Percentiles rank a stretch among this genome's conserved stretches.
Evolutionary conservation across 2,888 invertebrate genomes (phyloP).

Genomic region (Pyrgus malvae): DNA sequence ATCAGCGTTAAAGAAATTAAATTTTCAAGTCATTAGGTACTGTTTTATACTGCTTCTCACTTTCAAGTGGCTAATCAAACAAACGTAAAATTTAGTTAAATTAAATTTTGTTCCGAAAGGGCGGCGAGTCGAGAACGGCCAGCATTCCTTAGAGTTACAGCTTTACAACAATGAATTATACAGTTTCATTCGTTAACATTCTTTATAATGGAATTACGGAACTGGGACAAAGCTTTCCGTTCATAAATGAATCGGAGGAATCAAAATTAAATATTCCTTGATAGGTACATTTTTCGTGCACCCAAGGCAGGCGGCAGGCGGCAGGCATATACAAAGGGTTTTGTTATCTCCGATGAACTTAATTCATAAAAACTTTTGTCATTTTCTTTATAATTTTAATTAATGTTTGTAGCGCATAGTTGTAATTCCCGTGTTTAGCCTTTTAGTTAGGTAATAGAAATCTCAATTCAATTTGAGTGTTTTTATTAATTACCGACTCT

Average conservation of each 20-base stretch:
- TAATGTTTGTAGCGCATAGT: too few relatives aligned
- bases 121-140: not conserved
- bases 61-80: not conserved
- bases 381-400: too few relatives aligned
- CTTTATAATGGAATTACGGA: conserved; percentile 7
- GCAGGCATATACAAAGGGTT: too few relatives aligned
- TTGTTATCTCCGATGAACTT: too few relatives aligned
- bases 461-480: too few relatives aligned
- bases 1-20: not conserved
- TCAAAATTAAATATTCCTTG: not conserved
- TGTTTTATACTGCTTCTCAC: too few relatives aligned
- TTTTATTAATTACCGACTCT: too few relatives aligned
- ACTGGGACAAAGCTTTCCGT: not conserved
- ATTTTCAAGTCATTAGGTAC: not conserved
- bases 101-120: not conserved
- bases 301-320: too few relatives aligned
- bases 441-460: too few relatives aligned
- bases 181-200: conserved; percentile 7
- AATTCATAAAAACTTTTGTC: too few relatives aligned
- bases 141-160: not conserved
- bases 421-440: too few relatives aligned
- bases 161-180: not conserved
- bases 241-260: not conserved
- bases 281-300: not conserved
- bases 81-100: not conserved